Conservation (phyloP, 2,113 vertebrate genomes). For the Lates calcarifer region DNA sequence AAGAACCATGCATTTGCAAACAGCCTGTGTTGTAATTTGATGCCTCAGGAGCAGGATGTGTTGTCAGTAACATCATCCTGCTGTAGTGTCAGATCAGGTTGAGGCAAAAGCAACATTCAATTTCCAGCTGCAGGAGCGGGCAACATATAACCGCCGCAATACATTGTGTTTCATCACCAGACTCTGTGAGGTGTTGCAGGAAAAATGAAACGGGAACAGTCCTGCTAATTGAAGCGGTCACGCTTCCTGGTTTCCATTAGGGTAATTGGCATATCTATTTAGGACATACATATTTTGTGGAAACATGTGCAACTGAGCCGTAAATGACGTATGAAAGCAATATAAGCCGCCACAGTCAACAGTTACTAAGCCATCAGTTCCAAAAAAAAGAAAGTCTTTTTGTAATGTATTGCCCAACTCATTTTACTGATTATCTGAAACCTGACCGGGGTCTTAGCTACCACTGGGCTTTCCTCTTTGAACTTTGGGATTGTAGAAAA, state of each 20-base stretch:
- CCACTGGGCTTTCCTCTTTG: not conserved
- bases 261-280: conserved; percentile 82
- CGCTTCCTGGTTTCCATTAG: conserved; percentile 79
- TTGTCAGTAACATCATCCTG: conserved; percentile 45
- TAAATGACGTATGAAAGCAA: conserved; percentile 73
- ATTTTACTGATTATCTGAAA: conserved; percentile 31
- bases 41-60: conserved; percentile 44
- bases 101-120: conserved; percentile 53
- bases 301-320: conserved; percentile 73
- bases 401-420: conserved; percentile 12
- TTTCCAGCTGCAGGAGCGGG: conserved; percentile 54
- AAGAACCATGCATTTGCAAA: conserved; percentile 55
- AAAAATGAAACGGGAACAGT: conserved; percentile 73
- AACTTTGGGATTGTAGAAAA: not conserved
- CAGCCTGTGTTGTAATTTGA: conserved; percentile 59
- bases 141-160: conserved; percentile 57
- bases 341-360: conserved; percentile 37
- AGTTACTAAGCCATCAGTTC: conserved; percentile 35
- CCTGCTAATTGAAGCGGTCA: conserved; percentile 80
- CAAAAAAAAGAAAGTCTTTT: conserved; percentile 25
- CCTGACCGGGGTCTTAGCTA: not conserved
- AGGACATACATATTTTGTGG: conserved; percentile 75
- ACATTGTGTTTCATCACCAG: conserved; percentile 66
- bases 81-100: conserved; percentile 60
- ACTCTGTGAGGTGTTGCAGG: conserved; percentile 75